A percentile compares a stretch with the other conserved stretches of the same genome.
These are phyloP conservation scores for Thysanoteuthis rhombus DNA, from an alignment of 2,888 invertebrate species.

Conservation along the genomic window DNA sequence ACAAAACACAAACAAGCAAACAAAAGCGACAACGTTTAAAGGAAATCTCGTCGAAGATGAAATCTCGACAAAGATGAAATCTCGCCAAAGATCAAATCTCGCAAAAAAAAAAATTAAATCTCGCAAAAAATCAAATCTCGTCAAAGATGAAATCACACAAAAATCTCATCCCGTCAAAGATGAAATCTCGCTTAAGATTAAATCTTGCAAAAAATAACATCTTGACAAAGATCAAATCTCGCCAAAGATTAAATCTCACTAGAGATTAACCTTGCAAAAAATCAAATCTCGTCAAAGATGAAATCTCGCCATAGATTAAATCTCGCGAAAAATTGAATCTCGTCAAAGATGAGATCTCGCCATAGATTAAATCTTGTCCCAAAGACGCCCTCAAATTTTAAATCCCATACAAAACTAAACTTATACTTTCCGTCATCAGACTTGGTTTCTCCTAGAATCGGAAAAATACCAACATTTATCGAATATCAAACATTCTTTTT, in stretches of 20 bases:
- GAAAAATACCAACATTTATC: not conserved
- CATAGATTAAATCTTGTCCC: not conserved
- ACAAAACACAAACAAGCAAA: constrained; percentile 12
- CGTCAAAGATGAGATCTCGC: not conserved
- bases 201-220: too few relatives aligned
- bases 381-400: not conserved
- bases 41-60: not conserved
- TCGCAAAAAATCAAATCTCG: not conserved
- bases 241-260: not conserved
- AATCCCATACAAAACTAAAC: not conserved
- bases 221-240: not conserved
- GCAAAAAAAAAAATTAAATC: not conserved
- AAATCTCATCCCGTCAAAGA: not conserved
- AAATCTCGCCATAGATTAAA: not conserved
- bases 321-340: not conserved
- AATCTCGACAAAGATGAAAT: not conserved
- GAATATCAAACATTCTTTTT: not conserved
- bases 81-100: not conserved
- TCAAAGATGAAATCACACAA: not conserved
- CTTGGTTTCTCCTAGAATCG: not conserved
- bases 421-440: not conserved
- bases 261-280: too few relatives aligned
- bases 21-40: not conserved
- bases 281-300: not conserved
- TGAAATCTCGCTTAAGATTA: not conserved